Conservation (phyloP, 2,888 invertebrate species). For the Podabrus alpinus region DNA sequence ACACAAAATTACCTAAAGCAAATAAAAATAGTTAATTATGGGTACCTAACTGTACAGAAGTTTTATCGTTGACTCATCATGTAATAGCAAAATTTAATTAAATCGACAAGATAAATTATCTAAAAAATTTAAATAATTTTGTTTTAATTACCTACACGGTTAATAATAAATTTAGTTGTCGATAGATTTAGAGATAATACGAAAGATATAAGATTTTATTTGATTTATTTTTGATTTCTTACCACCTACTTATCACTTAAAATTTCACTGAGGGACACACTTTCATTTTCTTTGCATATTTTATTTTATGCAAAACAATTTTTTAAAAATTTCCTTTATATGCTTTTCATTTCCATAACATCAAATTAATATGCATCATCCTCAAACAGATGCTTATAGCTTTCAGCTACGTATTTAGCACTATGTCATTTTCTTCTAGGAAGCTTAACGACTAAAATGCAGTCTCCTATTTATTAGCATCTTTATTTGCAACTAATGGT, state of each 20-base stretch:
- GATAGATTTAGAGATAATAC: neutral
- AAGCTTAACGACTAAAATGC: neutral
- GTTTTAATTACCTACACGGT: neutral
- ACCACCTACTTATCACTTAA: neutral
- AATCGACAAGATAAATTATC: neutral
- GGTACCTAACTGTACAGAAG: neutral
- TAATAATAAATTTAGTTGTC: neutral
- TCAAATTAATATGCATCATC: neutral
- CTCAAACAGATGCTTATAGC: neutral
- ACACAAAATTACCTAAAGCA: neutral
- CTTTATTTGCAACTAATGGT: neutral
- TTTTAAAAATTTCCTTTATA: neutral
- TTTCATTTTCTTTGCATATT: neutral
- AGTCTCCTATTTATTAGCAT: neutral
- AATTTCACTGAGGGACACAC: neutral
- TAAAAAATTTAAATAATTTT: neutral
- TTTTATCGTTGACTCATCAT: neutral
- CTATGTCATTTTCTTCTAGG: neutral
- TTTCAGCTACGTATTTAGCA: neutral
- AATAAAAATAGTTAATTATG: neutral
- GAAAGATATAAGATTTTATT: neutral
- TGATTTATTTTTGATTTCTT: neutral
- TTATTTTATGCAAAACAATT: neutral
- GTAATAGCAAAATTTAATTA: neutral
- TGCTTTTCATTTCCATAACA: neutral